Base-by-base conservation (phyloP, 2,888 invertebrate genomes). In the Phengaris arion region DNA sequence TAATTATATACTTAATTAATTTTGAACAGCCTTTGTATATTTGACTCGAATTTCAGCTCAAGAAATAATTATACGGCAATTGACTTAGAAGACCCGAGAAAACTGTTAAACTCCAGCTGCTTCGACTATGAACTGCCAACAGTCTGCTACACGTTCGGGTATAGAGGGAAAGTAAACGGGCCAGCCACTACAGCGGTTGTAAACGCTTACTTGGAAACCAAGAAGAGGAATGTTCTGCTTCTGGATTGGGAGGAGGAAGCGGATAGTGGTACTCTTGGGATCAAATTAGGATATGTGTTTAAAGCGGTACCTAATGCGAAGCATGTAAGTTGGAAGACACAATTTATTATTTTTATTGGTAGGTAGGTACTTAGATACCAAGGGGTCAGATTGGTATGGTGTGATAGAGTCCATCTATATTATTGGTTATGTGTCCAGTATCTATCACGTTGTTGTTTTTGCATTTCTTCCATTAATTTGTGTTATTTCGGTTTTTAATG, bases 241-340 rank as follows among this genome's bases (percentile, higher is more conserved):
- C 76, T 94, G 12, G 92, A 94, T 76, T 94, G 94, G 94, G 87
- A 93, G 76, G 85, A 90, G 52, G 93, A 94, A 78, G 93, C 93
- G 0, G 84, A 80, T 48, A 88, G 88, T 70, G 89, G 91, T 0
- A 8, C 86, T 7, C 79, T 92, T 0, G 92, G 92, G 2, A 86
- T 88, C 78, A 81, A 87, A 0, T 74, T 92, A 12, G 86, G 90
- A 3, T 94, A 94, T 76, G 87, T 84, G 8, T 78, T 91, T 4
- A 83, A 82, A 35, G 93, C 93, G 64, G 87, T 91, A 0, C 93
- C 93, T 59, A 90, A 89, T 77, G 88, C 93, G 22, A 74, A 74
- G 45, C 55, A 74, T 51, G 54, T 74, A 15, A 13, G 45, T 76
- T 35, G 4, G 4, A 35, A 35, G 35, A 22, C 22, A 22, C 22